phyloP scores from a whole-genome alignment of 2,797 vertebrate genomes.

The Sebastes wilsoni region DNA sequence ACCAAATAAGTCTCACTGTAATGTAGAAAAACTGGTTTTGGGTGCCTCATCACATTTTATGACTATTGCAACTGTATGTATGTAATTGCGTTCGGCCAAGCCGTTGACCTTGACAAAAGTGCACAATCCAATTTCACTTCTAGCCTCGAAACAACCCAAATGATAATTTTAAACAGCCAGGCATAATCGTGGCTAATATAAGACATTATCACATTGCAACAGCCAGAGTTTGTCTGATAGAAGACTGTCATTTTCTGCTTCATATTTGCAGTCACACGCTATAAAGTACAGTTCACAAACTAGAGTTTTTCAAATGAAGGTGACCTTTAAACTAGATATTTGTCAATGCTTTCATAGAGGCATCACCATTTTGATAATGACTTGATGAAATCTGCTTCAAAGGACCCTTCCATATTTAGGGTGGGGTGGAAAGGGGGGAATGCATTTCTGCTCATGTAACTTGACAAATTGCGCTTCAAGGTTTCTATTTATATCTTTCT shows the following conservation, averaged over 20 bases:
- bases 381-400: constrained; percentile 60
- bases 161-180: constrained; percentile 16
- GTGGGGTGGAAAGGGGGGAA: constrained; percentile 45
- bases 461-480: constrained; percentile 82
- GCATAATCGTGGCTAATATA: constrained; percentile 20
- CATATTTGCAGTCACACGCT: constrained; percentile 4
- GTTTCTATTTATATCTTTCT: constrained; percentile 84
- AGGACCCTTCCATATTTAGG: constrained; percentile 53
- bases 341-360: constrained; percentile 43
- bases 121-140: constrained; percentile 29
- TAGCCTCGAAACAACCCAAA: constrained; percentile 7
- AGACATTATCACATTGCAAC: constrained; percentile 1
- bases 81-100: background rate
- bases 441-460: constrained; percentile 70
- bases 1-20: background rate
- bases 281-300: constrained; percentile 16
- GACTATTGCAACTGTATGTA: background rate
- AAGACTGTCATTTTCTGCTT: background rate
- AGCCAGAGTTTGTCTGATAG: constrained; percentile 2
- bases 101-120: constrained; percentile 29
- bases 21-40: background rate
- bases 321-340: constrained; percentile 51
- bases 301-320: constrained; percentile 33
- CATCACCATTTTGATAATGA: constrained; percentile 55
- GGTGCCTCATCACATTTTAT: constrained; percentile 7